Conservation (phyloP, 2,888 invertebrate species). For the Seira sanloemensis region DNA sequence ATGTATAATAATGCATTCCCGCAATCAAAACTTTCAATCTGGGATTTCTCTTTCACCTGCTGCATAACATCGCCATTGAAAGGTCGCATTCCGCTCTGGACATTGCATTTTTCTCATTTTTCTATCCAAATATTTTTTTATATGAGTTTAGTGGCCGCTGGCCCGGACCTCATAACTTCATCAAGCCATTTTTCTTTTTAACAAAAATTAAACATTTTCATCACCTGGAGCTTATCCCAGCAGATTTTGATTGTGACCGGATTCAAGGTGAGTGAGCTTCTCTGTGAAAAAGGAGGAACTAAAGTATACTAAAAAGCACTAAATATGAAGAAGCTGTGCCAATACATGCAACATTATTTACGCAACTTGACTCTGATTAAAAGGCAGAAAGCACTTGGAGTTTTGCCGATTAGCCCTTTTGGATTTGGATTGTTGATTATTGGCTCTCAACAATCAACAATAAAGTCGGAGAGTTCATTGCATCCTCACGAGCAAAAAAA, state of each 20-base stretch:
- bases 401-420: neutral
- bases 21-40: no score
- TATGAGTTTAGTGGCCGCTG: conserved; percentile 56
- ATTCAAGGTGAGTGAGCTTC: conserved; percentile 60
- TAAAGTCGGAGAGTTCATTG: conserved; percentile 40
- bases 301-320: neutral
- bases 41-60: no score
- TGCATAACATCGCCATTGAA: no score
- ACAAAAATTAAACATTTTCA: no score
- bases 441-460: no score
- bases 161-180: conserved; percentile 13
- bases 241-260: conserved; percentile 52
- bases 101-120: no score
- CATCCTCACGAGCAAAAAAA: conserved; percentile 19
- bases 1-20: no score
- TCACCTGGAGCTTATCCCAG: conserved; percentile 39
- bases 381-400: neutral
- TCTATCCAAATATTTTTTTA: no score
- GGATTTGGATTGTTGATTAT: conserved; percentile 8
- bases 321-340: no score
- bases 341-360: no score
- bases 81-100: no score
- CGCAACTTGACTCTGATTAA: neutral
- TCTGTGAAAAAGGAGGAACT: neutral
- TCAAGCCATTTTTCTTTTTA: no score